A percentile compares a stretch with the other conserved stretches of the same genome.
Conservation (phyloP, 2,888 invertebrate genomes). For the Marronus borbonicus region DNA sequence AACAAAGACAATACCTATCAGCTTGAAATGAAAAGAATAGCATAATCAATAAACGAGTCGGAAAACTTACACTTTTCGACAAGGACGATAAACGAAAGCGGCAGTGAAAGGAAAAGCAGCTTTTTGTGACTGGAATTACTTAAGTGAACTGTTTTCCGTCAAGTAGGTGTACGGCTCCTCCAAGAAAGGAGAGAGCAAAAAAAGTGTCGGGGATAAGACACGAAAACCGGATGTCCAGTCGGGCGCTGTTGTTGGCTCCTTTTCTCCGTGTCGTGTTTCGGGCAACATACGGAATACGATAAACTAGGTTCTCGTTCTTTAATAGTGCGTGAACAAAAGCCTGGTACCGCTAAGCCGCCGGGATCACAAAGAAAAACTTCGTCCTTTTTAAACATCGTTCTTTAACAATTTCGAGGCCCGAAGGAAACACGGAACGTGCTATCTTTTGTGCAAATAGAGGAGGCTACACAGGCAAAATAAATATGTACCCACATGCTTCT, state of each 20-base stretch:
- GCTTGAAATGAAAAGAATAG: neutral
- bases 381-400: slow-evolving; percentile 47
- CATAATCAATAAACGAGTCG: neutral
- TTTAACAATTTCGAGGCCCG: slow-evolving; percentile 30
- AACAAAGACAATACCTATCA: no score
- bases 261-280: slow-evolving; percentile 32
- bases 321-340: slow-evolving; percentile 41
- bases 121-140: slow-evolving; percentile 32
- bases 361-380: slow-evolving; percentile 44
- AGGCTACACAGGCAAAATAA: slow-evolving; percentile 23
- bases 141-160: slow-evolving; percentile 30
- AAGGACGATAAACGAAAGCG: neutral
- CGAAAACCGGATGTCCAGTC: slow-evolving; percentile 30
- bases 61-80: slow-evolving; percentile 9
- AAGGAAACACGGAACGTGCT: slow-evolving; percentile 17
- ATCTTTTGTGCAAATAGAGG: slow-evolving; percentile 32
- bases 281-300: slow-evolving; percentile 39
- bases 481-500: slow-evolving; percentile 26
- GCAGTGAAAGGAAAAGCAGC: slow-evolving; percentile 16
- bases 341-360: slow-evolving; percentile 34
- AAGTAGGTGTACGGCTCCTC: neutral
- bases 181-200: neutral
- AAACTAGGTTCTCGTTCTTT: slow-evolving; percentile 31
- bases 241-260: slow-evolving; percentile 19
- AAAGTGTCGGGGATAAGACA: slow-evolving; percentile 32